Evolutionary conservation across 2,888 invertebrate species (phyloP), one percentile per base, ranked within the genome.

Genomic region (Acanthosepion pharaonis): DNA sequence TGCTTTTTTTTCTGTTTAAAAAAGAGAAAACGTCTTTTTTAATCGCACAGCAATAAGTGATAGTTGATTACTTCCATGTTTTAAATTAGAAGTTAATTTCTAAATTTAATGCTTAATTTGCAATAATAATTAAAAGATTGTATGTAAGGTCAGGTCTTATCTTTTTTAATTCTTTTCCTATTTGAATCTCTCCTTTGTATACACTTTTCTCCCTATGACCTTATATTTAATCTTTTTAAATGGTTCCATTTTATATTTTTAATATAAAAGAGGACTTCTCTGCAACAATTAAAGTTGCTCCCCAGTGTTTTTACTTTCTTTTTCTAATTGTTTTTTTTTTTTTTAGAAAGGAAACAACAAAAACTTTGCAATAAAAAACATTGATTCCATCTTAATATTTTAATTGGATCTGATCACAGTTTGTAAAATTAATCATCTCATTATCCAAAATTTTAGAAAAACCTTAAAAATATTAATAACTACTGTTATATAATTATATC

Each of bases 381-480:
- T 78, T 78, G 78, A 78, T 33, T 78, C n/a, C 15, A 15, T 78
- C 11, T 78, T 78, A 15, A 78, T 33, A 78, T 78, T 33, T 78
- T 78, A 78, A 78, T 78, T 78, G n/a, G 78, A n/a, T 78, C 78
- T 78, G n/a, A 78, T 78, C 78, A 59, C 59, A 15, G n/a, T 78
- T 78, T 78, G n/a, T 78, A 78, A 78, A 78, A 78, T 78, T n/a
- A 78, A 78, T 78, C 78, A n/a, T 78, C 78, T 78, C n/a, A 78
- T 78, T 78, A 78, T 15, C n/a, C n/a, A 78, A 78, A n/a, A 33
- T 78, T n/a, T 78, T 15, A 78, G n/a, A 78, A 78, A 78, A 9
- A 9, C 18, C 33, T n/a, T 33, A 78, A 78, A 78, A 78, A 78
- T 78, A 78, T 78, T n/a, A 78, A 18, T 23, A 78, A 78, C n/a